Base-by-base conservation (phyloP, 2,888 invertebrate species). In the Drosophila nigritarsus region DNA sequence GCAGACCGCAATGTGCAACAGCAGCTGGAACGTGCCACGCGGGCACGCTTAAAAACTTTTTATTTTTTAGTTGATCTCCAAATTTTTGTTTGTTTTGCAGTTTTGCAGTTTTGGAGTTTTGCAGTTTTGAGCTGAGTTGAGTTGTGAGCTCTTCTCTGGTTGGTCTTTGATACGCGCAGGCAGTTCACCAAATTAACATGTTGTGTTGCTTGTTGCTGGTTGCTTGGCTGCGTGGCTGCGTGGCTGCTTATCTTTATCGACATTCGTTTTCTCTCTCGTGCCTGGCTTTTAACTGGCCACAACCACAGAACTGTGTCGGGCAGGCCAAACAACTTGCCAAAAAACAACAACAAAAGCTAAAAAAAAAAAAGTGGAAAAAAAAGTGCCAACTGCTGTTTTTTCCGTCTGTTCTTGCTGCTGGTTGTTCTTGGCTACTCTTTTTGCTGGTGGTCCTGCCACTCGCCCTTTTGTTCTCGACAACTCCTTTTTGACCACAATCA, bases 401-500 rank as follows among this genome's bases (percentile, higher is more conserved):
- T 66, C 34, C 49, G 61, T 38, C 53, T 27, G 18, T 24, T 56
- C n/a, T 27, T 27, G 82, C 75, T 80, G 75, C 70, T 74, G 30
- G 38, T 51, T 76, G 69, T 63, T 64, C 48, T 69, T 75, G 60
- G 61, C 77, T 51, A 69, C 65, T 61, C 64, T 72, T 77, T 77
- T 78, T 75, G 73, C 62, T 74, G 80, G 78, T 83, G 82, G 83
- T 84, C 84, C 86, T 82, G 82, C 78, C 83, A 80, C 73, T 75
- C 66, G 74, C 77, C 67, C 73, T 78, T 75, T 72, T 86, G 86
- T 76, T 78, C 70, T 68, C 30, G 65, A 53, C 81, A 70, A 75
- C 78, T 83, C 77, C 83, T 79, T 85, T 81, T 83, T 79, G 87
- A 87, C 87, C 85, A 82, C 85, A 85, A 86, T 87, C 87, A 84